Conservation (phyloP, 2,888 invertebrate species). For the Erebia palarica region DNA sequence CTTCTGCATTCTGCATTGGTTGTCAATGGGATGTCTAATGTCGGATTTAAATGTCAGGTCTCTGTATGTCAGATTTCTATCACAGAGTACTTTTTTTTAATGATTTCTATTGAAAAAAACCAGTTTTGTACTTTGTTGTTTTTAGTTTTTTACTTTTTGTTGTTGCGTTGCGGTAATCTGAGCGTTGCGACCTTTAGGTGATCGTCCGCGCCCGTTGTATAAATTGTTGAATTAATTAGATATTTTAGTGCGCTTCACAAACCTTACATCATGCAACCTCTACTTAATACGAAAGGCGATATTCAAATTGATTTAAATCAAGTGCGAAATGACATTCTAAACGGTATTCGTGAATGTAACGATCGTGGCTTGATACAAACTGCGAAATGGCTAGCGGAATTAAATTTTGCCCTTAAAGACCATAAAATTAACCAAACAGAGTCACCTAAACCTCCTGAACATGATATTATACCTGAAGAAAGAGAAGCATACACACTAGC, state of each 20-base stretch:
- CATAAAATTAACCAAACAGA: constrained; percentile 83
- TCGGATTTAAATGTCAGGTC: too few species aligned
- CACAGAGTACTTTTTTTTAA: too few species aligned
- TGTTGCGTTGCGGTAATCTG: too few species aligned
- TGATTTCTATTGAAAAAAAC: too few species aligned
- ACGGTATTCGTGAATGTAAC: constrained; percentile 85
- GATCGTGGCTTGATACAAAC: constrained; percentile 90
- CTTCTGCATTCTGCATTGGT: too few species aligned
- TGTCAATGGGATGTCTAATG: too few species aligned
- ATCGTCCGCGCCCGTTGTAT: too few species aligned
- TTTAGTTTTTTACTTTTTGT: too few species aligned
- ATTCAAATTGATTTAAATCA: constrained; percentile 71
- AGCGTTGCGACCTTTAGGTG: too few species aligned
- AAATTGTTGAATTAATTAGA: too few species aligned
- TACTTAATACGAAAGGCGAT: constrained; percentile 65
- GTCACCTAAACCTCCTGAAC: constrained; percentile 52
- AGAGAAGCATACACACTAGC: constrained; percentile 89
- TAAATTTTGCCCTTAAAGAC: constrained; percentile 89
- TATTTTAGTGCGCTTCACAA: background rate
- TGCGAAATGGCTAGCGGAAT: constrained; percentile 94
- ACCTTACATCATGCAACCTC: constrained; percentile 54
- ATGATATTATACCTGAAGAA: constrained; percentile 82
- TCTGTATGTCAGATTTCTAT: too few species aligned
- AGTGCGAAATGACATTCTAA: constrained; percentile 69
- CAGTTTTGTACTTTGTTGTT: too few species aligned